Evolutionary conservation across 2,113 vertebrate genomes (phyloP).

Genomic region (Rhinichthys klamathensis): DNA sequence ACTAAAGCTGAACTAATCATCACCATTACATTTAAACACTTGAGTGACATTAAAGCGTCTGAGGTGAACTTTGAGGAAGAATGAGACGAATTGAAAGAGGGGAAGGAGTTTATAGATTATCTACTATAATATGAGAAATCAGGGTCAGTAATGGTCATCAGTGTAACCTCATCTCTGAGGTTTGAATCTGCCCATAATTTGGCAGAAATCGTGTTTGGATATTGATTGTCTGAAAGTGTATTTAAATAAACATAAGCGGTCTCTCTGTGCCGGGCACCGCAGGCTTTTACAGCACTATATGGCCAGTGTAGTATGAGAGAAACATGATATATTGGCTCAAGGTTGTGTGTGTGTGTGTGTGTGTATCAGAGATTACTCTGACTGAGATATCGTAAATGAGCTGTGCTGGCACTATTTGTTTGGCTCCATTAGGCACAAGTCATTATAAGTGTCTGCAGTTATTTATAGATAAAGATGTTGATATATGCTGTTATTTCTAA

Average conservation of each 20-base stretch:
- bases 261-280: background rate
- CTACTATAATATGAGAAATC: background rate
- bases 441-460: constrained; percentile 49
- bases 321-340: background rate
- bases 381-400: constrained; percentile 21
- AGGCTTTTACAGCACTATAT: background rate
- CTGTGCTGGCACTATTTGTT: constrained; percentile 37
- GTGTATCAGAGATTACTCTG: constrained; percentile 17
- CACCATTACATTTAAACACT: background rate
- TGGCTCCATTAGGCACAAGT: constrained; percentile 43
- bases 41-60: constrained; percentile 5
- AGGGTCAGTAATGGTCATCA: background rate
- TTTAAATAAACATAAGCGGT: constrained; percentile 17
- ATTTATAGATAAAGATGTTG: constrained; percentile 46
- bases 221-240: constrained; percentile 24
- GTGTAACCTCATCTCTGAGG: constrained; percentile 29
- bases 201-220: constrained; percentile 11
- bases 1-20: constrained; percentile 32
- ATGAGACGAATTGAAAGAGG: background rate
- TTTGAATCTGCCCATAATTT: constrained; percentile 26
- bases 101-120: background rate
- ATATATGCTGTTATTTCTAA: constrained; percentile 37
- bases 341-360: constrained; percentile 6
- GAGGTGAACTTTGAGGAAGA: background rate
- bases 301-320: background rate